A percentile compares a stretch with the other conserved stretches of the same genome.
Evolutionary conservation across 2,797 vertebrate genomes (phyloP).

Genomic region (Xyrichtys novacula): DNA sequence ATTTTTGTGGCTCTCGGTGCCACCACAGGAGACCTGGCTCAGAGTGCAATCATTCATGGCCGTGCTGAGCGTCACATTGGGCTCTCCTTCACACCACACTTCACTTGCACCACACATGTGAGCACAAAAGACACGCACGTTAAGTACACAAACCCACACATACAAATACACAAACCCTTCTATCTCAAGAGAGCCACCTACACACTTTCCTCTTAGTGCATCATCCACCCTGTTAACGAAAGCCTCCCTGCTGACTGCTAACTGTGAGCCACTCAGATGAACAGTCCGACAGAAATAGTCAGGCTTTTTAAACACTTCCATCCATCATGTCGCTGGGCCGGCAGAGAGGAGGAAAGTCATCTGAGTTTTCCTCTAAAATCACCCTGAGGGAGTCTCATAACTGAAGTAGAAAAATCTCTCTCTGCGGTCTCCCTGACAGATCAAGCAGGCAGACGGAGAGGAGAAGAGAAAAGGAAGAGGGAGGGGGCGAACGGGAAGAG

Average conservation of each 20-base stretch:
- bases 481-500: conserved; percentile 19
- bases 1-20: neutral
- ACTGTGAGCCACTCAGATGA: conserved; percentile 42
- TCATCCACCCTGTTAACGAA: conserved; percentile 28
- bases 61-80: conserved; percentile 32
- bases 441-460: conserved; percentile 59
- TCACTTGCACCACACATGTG: conserved; percentile 26
- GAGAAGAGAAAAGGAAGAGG: conserved; percentile 23
- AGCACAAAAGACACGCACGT: conserved; percentile 9
- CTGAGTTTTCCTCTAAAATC: conserved; percentile 57
- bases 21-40: conserved; percentile 27
- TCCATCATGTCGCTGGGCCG: conserved; percentile 50
- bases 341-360: conserved; percentile 59
- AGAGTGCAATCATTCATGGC: conserved; percentile 31
- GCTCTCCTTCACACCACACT: conserved; percentile 53
- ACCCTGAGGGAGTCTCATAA: conserved; percentile 64
- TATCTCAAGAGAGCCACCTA: conserved; percentile 30
- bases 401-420: conserved; percentile 48
- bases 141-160: conserved; percentile 21
- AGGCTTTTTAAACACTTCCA: conserved; percentile 57
- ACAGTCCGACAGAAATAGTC: conserved; percentile 50
- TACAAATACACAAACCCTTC: conserved; percentile 15
- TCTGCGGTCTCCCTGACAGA: conserved; percentile 56
- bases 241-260: conserved; percentile 40
- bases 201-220: conserved; percentile 18